Conservation (phyloP, 2,113 vertebrate genomes). For the Calidris pygmaea region DNA sequence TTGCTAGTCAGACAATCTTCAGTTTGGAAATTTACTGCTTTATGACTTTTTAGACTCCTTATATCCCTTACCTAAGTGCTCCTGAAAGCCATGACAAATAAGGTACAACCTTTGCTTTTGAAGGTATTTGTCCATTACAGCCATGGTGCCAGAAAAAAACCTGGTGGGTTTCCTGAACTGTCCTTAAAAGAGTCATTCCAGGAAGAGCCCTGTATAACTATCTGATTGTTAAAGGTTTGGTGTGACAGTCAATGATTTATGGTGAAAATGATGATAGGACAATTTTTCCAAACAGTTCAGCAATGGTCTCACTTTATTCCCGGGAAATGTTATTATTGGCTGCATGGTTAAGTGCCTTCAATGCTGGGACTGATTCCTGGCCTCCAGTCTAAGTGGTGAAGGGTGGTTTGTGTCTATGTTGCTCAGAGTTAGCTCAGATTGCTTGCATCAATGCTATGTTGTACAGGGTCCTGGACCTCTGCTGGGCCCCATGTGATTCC, state of each 20-base stretch:
- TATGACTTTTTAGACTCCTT: background rate
- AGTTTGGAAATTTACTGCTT: background rate
- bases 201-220: background rate
- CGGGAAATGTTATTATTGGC: slow-evolving; percentile 59
- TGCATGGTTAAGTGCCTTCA: background rate
- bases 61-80: background rate
- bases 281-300: slow-evolving; percentile 35
- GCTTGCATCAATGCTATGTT: background rate
- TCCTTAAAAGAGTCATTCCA: background rate
- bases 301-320: slow-evolving; percentile 12
- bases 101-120: background rate
- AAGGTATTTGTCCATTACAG: background rate
- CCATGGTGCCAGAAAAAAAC: background rate
- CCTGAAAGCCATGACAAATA: background rate
- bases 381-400: slow-evolving; percentile 19
- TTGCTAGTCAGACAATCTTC: background rate
- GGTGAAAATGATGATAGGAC: slow-evolving; percentile 29
- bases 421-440: slow-evolving; percentile 5
- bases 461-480: background rate
- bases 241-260: slow-evolving; percentile 58
- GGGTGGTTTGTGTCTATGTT: slow-evolving; percentile 16
- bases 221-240: background rate
- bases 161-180: background rate
- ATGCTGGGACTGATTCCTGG: slow-evolving; percentile 27
- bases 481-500: background rate